Conservation (phyloP, 64 coral and sea anemone species). For the Montipora sp. region DNA sequence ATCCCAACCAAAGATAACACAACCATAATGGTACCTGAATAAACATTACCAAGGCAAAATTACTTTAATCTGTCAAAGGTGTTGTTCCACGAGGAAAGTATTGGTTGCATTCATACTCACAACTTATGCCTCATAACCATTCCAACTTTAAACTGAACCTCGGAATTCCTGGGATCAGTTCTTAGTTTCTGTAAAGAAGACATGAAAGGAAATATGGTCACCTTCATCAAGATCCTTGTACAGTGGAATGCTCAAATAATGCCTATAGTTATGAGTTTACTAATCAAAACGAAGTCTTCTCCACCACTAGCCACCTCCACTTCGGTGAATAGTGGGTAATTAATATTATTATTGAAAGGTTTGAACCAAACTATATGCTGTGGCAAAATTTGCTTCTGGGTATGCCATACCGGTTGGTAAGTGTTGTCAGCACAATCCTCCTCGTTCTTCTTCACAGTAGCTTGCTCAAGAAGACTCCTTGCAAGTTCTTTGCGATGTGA, state of each 20-base stretch:
- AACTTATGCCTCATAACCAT: conserved; percentile 93
- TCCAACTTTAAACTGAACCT: conserved; percentile 83
- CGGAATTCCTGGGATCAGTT: conserved; percentile 65
- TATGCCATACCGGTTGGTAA: neutral
- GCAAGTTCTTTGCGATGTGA: neutral
- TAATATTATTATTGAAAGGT: neutral
- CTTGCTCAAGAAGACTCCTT: neutral
- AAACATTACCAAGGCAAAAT: neutral
- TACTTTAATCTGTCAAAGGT: too few species aligned
- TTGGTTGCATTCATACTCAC: neutral
- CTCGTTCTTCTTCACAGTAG: conserved; percentile 1
- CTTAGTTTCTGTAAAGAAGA: conserved; percentile 64
- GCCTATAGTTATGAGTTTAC: too few species aligned
- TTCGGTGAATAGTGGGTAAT: too few species aligned
- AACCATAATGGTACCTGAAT: conserved; percentile 86
- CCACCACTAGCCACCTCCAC: too few species aligned
- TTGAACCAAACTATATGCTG: too few species aligned
- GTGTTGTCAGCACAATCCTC: conserved; percentile 4
- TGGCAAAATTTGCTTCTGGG: too few species aligned
- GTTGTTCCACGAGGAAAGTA: too few species aligned
- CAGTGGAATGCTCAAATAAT: too few species aligned
- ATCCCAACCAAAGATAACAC: conserved; percentile 96
- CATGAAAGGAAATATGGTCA: neutral
- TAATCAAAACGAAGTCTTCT: too few species aligned
- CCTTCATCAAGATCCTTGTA: neutral